Percentiles rank a stretch among this genome's conserved stretches.
Evolutionary conservation across 2,797 vertebrate genomes (phyloP).

Genomic region (Epinephelus malabaricus): DNA sequence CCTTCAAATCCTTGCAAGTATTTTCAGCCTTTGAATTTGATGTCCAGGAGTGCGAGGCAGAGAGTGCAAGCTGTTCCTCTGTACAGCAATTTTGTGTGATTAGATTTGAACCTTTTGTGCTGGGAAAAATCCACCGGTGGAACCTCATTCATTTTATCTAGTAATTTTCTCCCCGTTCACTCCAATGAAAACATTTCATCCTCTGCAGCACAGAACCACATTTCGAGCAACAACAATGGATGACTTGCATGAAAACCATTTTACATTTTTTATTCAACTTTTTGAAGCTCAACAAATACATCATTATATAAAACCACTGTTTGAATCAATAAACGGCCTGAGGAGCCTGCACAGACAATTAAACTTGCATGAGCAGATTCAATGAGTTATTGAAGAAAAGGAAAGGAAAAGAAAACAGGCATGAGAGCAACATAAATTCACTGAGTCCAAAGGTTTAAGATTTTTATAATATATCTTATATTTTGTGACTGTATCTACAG

Average conservation of each 20-base stretch:
- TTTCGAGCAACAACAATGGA: neutral
- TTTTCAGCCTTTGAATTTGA: constrained; percentile 55
- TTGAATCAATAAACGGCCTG: constrained; percentile 41
- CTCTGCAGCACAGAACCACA: neutral
- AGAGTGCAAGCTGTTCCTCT: constrained; percentile 34
- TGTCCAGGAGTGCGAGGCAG: constrained; percentile 2
- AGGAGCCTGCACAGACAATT: constrained; percentile 33
- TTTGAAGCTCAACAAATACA: constrained; percentile 30
- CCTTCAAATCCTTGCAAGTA: constrained; percentile 19
- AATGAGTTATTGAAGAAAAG: constrained; percentile 27
- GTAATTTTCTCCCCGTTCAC: constrained; percentile 1
- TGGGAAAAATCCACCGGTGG: constrained; percentile 4
- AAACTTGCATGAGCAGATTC: constrained; percentile 41
- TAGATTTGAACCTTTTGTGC: constrained; percentile 45
- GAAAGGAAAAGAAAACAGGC: constrained; percentile 6
- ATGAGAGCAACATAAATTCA: neutral
- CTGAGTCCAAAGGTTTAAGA: neutral
- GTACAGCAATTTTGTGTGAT: constrained; percentile 21
- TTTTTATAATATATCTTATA: constrained; percentile 8
- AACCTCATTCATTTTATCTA: constrained; percentile 13
- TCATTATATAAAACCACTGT: constrained; percentile 20
- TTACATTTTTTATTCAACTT: neutral
- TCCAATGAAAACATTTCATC: constrained; percentile 9
- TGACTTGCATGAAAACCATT: neutral
- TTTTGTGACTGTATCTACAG: constrained; percentile 10